Evolutionary conservation across 1,140 invertebrate species (phyloP), one percentile per base, ranked within the genome.

Genomic region (Pentalonia nigronervosa): DNA sequence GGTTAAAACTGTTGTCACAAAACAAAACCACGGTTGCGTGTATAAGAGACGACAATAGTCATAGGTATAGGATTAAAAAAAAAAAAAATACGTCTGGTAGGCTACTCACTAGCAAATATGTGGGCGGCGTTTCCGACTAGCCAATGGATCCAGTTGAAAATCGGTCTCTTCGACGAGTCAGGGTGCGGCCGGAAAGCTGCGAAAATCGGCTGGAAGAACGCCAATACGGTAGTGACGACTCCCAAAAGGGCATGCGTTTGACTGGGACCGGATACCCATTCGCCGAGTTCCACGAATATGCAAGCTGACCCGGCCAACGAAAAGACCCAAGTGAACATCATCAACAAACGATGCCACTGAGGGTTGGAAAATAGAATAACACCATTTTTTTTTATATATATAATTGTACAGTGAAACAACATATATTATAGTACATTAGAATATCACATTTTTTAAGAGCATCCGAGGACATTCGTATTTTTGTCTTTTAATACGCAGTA

Each of bases 131-230:
- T 99, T 88, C 99, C 99, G 94, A 98, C 96, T 83, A 98, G 96
- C 98, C 98, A 99, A 95, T 99, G 98, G 30, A 97, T 94, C 98
- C 98, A 99, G 95, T 99, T 99, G 96, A 99, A 99, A 92, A 99
- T 95, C 0, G 97, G 96, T 93, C 98, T 96, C 94, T 97, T 97
- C 4, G 97, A 96, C 86, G 97, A 97, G 89, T 97, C 97, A 1
- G 98, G 98, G 95, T 97, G 97, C 8, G 98, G 98, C 93, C 99
- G 96, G 95, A 99, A 97, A 56, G 97, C 96, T 11, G 98, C 98
- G 96, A 98, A 97, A 94, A 98, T 97, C 0, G 98, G 98, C 95
- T 99, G 98, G 94, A 98, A 96, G 94, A 98, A 98, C 94, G 97
- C 97, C 4, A 98, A 95, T n/a, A 97, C 95, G 41, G 97, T 97